Evolutionary conservation across 1,140 invertebrate species (phyloP), one percentile per base, ranked within the genome.

Genomic region (Philaenus spumarius): DNA sequence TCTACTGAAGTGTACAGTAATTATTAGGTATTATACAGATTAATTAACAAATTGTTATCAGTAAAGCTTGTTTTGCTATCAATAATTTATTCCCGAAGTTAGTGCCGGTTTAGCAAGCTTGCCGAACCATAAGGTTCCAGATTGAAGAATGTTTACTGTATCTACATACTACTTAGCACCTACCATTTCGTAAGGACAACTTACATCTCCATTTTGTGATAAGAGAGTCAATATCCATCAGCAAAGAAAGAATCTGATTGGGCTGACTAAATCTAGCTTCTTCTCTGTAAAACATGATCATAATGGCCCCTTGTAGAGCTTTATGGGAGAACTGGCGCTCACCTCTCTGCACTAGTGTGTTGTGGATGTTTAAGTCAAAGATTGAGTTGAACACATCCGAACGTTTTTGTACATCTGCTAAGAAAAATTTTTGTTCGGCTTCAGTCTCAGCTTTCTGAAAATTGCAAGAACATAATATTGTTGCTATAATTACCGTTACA

Each of bases 131-230:
- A n/a, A n/a, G n/a, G n/a, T n/a, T n/a, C n/a, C n/a, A n/a, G n/a
- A n/a, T n/a, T n/a, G n/a, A n/a, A n/a, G n/a, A n/a, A n/a, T n/a
- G n/a, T n/a, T n/a, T n/a, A n/a, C n/a, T n/a, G n/a, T n/a, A n/a
- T n/a, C n/a, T n/a, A n/a, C n/a, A n/a, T n/a, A n/a, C n/a, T n/a
- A n/a, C n/a, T n/a, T n/a, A n/a, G n/a, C n/a, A n/a, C n/a, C n/a
- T n/a, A n/a, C n/a, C n/a, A n/a, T n/a, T n/a, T n/a, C n/a, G n/a
- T n/a, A n/a, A n/a, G n/a, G n/a, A n/a, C n/a, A 17, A 80, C 87
- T 87, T 82, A 98, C 96, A 98, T 77, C 97, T 82, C 97, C 97
- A 99, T 76, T 98, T 98, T n/a, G 95, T 98, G 62, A 99, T 92
- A 47, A 97, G 78, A 1, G 94, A 93, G 77, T 99, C 97, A 30